Base-by-base conservation (phyloP, 2,797 vertebrate genomes). In the Silurus lanzhouensis region DNA sequence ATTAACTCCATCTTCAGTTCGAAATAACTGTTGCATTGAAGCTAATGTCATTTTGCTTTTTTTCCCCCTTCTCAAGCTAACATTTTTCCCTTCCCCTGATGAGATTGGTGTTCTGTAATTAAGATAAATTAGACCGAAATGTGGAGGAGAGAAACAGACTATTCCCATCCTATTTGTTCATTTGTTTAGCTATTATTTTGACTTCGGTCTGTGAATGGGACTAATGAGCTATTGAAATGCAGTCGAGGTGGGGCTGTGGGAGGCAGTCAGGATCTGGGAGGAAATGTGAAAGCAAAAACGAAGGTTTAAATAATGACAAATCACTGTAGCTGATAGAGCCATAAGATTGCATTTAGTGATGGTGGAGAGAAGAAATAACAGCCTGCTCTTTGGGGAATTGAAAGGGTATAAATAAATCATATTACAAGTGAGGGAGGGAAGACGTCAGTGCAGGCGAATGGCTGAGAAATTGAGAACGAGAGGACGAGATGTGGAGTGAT, bases 381-480 rank as follows among this genome's bases (percentile, higher is more conserved):
- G 88, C 83, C 87, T 89, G 87, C 83, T 88, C 90, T 87, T 84
- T 82, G 58, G 84, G 86, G 88, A 90, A 90, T 90, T 89, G 90
- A 90, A 89, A 87, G 86, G 84, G 87, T 87, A 89, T 89, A 90
- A 89, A 90, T 90, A 90, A 90, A 90, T 90, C 89, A 90, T 89
- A 87, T 88, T 89, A 88, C 74, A 86, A 87, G n/a, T 55, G 81
- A 85, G 81, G 87, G 87, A 87, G 86, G 67, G 83, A 82, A 81
- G 83, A 84, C 85, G 87, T 83, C 83, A 86, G 81, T 79, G 63
- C 80, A 55, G 76, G 83, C 81, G 74, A 87, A 81, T 84, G 82
- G 88, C 72, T 80, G 48, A 71, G 75, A 80, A 38, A 86, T 79
- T 61, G 74, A 83, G 84, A 79, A 55, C 52, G 79, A 63, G 79